Base-by-base conservation (phyloP, 92 coral and sea anemone genomes). In the Porites cylindrica region DNA sequence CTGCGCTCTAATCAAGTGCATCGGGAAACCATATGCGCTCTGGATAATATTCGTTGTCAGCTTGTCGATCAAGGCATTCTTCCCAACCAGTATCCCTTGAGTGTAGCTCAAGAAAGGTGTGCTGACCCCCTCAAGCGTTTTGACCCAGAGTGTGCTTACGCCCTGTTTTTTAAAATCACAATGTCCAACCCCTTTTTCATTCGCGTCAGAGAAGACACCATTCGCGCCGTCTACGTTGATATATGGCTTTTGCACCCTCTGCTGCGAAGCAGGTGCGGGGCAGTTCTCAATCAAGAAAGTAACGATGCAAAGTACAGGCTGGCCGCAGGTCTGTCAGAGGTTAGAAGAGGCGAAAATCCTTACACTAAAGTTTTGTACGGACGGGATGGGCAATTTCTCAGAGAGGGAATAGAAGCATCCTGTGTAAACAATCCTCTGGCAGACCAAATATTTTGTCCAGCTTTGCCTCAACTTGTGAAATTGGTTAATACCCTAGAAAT, bases 171-270 rank as follows among this genome's bases (percentile, higher is more conserved):
- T 59, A 7, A 24, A 52, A 78, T 78, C 10, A 86, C 85, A 3
- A 0, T 56, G 9, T 1, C 4, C 17, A 67, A 63, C 51, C 38
- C 70, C 1, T 53, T 51, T n/a, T 86, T 67, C 63, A 14, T 4
- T 5, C 70, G 70, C 2, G 13, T 78, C 6, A 12, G 4, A 51
- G 60, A 32, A 6, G 32, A 6, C 16, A 75, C 24, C 12, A 6
- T 79, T 5, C 68, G 69, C 2, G 86, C 61, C 8, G 24, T 70
- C 6, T 80, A 87, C 50, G 61, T 71, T 2, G 90, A 87, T 62
- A n/a, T 87, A 23, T 80, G 80, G 76, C 86, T 87, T 29, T 21
- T 81, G 17, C 86, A 87, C 9, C 91, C 91, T 21, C n/a, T 82
- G 77, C 80, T 81, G 24, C 70, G 87, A 38, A 38, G 47, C 7